Evolutionary conservation across 2,888 invertebrate genomes (phyloP).

Genomic region (Xestia c-nigrum): DNA sequence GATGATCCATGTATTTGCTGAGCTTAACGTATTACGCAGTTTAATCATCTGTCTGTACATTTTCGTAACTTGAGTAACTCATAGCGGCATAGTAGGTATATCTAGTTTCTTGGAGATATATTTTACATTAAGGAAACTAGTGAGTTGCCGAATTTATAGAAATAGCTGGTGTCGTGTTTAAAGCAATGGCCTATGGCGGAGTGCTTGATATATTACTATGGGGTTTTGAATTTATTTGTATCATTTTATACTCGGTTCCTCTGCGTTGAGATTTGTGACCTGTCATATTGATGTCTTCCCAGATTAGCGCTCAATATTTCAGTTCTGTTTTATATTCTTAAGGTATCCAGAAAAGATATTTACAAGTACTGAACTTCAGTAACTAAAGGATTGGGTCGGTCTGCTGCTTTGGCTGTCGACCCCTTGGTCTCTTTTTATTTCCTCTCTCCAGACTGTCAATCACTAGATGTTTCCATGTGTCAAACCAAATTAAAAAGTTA

Average conservation of each 20-base stretch:
- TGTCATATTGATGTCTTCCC: background rate
- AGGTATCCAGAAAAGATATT: background rate
- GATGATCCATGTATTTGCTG: conserved; percentile 48
- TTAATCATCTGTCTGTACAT: conserved; percentile 17
- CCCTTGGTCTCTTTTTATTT: background rate
- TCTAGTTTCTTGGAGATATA: background rate
- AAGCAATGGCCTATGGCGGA: background rate
- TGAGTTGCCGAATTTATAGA: background rate
- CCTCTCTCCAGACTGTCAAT: background rate
- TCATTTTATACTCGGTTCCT: background rate
- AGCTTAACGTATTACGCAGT: conserved; percentile 42
- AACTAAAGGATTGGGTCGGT: background rate
- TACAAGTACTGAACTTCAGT: background rate
- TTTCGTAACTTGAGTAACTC: conserved; percentile 17
- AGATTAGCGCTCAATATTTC: background rate
- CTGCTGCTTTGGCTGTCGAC: background rate
- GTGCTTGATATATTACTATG: background rate
- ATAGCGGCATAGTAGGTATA: conserved; percentile 15
- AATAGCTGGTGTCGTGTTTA: background rate
- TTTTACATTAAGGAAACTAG: background rate
- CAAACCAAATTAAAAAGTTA: too few relatives aligned
- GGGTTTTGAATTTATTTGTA: background rate
- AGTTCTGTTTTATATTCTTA: background rate
- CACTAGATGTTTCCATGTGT: background rate
- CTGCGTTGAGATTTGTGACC: background rate